phyloP scores from a whole-genome alignment of 92 coral and sea anemone species.

The Desmophyllum pertusum region DNA sequence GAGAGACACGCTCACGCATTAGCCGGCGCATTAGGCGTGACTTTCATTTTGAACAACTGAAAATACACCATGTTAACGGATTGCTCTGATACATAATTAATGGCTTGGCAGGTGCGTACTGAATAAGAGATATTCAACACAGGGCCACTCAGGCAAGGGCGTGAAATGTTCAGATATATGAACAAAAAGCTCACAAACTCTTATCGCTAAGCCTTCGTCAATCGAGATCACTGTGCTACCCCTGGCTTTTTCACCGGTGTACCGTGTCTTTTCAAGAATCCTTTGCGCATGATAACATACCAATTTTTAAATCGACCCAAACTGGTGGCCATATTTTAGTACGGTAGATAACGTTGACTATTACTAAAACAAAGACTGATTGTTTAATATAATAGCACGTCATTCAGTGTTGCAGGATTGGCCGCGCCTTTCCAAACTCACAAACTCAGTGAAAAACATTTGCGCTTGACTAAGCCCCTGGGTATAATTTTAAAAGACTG shows the following conservation, averaged over 20 bases:
- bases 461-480: too few relatives aligned
- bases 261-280: background rate
- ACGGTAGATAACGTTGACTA: background rate
- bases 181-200: background rate
- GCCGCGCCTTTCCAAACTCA: constrained; percentile 14
- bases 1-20: background rate
- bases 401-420: background rate
- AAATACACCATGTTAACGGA: background rate
- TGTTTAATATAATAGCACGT: background rate
- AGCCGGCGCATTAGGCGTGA: background rate
- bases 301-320: background rate
- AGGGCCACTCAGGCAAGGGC: background rate
- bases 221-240: too few relatives aligned
- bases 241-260: background rate
- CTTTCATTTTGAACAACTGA: background rate
- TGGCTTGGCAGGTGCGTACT: background rate
- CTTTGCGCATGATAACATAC: background rate
- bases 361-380: background rate
- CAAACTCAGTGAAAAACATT: background rate
- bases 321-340: constrained; percentile 14
- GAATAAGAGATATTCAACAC: background rate
- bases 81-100: background rate
- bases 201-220: background rate
- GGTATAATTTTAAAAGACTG: background rate
- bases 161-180: background rate